Percentiles rank a stretch among this genome's conserved stretches.
These are phyloP conservation scores for Pseudomyrmex pallidus DNA, from an alignment of 1,140 invertebrate species.

Conservation along the genomic window DNA sequence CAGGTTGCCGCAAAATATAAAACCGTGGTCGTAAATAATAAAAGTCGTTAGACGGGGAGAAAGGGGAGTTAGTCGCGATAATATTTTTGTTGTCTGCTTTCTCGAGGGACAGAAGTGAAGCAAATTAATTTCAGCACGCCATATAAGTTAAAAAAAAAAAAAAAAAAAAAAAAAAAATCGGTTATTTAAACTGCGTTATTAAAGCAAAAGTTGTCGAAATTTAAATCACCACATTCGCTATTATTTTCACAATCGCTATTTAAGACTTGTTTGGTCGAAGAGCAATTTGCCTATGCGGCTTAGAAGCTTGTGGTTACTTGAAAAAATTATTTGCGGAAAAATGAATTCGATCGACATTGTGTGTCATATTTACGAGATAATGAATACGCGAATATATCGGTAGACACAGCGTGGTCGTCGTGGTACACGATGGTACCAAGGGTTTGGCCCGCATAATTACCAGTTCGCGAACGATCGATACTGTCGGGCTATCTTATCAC, in stretches of 20 bases:
- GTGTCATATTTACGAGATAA: background rate
- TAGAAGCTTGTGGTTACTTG: background rate
- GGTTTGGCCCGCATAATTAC: constrained; percentile 66
- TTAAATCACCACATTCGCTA: no score
- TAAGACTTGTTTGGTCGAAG: no score
- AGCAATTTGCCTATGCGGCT: no score
- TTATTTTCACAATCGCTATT: no score
- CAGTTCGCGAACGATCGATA: constrained; percentile 61
- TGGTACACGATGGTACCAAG: constrained; percentile 69
- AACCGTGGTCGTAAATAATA: background rate
- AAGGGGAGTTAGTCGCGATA: background rate
- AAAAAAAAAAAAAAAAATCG: no score
- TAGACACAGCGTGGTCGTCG: constrained; percentile 15
- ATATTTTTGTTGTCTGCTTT: background rate
- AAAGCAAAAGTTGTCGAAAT: no score
- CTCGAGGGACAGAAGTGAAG: no score
- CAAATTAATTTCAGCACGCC: no score
- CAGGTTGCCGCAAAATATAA: background rate
- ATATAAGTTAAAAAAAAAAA: no score
- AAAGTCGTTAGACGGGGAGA: background rate
- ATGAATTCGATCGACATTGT: background rate
- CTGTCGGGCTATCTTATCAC: constrained; percentile 57
- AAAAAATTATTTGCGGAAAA: background rate
- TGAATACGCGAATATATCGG: background rate
- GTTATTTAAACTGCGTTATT: no score